Base-by-base conservation (phyloP, 2,113 vertebrate species). In the Poeciliopsis turrubarensis region DNA sequence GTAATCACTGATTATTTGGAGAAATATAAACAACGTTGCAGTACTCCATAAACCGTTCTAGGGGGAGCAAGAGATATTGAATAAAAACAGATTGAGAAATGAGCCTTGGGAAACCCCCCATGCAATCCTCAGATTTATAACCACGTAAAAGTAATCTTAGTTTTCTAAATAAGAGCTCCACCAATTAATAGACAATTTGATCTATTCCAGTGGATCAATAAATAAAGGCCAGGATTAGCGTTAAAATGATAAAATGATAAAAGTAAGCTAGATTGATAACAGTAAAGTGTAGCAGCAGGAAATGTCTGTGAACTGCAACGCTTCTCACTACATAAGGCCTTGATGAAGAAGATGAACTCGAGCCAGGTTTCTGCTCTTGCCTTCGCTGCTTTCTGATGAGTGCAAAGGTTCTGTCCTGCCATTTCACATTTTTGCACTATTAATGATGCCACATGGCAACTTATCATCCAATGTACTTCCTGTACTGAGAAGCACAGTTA, bases 401-500 rank as follows among this genome's bases (percentile, higher is more conserved):
- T 70, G 29, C 77, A 73, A 74, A 65, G 63, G 86, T 80, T 91
- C 89, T 86, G 34, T 69, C 25, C 70, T 80, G 71, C 74, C 78
- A 72, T 81, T 77, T 83, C 76, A 81, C 67, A 39, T 85, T 83
- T 86, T 82, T 66, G 80, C 70, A 68, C 78, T 65, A 65, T 86
- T 70, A 81, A 73, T 66, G 75, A 69, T 71, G 84, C 84, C 76
- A 86, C 86, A 82, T 83, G 77, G 82, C 84, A 73, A 84, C 87
- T 85, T 70, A 70, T 91, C 83, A 80, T 81, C 79, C 79, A 25
- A 63, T 89, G 89, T 85, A 87, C 93, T 92, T 94, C 89, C 92
- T 92, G 89, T 92, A 80, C 92, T 78, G 74, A 72, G 83, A 83
- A 79, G 83, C 93, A 89, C 91, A 85, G 92, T 89, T 89, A 90